A percentile compares a stretch with the other conserved stretches of the same genome.
phyloP scores from a whole-genome alignment of 2,888 invertebrate species.

The Platynereis dumerilii region DNA sequence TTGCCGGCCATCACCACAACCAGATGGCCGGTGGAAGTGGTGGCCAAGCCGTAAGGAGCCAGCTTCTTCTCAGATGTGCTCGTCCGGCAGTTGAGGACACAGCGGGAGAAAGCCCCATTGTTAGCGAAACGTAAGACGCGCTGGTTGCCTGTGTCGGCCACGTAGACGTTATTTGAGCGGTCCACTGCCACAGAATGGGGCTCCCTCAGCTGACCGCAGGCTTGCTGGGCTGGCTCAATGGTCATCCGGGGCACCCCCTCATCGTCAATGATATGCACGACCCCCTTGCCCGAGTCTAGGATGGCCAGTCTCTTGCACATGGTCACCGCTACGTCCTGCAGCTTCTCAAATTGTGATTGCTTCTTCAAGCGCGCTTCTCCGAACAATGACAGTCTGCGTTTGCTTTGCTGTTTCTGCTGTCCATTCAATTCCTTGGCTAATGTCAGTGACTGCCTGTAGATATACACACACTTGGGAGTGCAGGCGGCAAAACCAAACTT shows the following conservation, averaged over 20 bases:
- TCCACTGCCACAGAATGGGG: conserved; percentile 28
- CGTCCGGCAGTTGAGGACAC: conserved; percentile 20
- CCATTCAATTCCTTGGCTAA: conserved; percentile 15
- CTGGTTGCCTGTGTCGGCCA: conserved; percentile 27
- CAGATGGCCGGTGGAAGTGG: conserved; percentile 13
- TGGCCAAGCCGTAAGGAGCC: conserved; percentile 13
- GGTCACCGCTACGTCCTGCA: conserved; percentile 25
- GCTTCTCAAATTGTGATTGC: conserved; percentile 19
- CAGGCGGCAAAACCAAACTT: conserved; percentile 28
- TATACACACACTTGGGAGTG: conserved; percentile 17
- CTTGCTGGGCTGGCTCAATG: conserved; percentile 17
- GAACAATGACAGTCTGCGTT: neutral
- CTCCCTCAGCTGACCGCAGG: conserved; percentile 23
- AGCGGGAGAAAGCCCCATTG: conserved; percentile 19
- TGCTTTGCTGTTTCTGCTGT: too few species aligned
- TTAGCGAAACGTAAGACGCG: conserved; percentile 26
- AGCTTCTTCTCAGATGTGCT: neutral
- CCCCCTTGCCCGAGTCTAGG: conserved; percentile 13
- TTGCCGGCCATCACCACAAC: conserved; percentile 26
- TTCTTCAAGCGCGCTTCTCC: conserved; percentile 13
- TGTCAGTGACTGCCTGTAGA: conserved; percentile 18
- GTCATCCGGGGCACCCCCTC: conserved; percentile 13
- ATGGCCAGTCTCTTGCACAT: conserved; percentile 18
- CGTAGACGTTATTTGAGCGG: conserved; percentile 20
- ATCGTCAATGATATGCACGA: conserved; percentile 20